Conservation (phyloP, 2,113 vertebrate species). For the Crotalus horridus region DNA sequence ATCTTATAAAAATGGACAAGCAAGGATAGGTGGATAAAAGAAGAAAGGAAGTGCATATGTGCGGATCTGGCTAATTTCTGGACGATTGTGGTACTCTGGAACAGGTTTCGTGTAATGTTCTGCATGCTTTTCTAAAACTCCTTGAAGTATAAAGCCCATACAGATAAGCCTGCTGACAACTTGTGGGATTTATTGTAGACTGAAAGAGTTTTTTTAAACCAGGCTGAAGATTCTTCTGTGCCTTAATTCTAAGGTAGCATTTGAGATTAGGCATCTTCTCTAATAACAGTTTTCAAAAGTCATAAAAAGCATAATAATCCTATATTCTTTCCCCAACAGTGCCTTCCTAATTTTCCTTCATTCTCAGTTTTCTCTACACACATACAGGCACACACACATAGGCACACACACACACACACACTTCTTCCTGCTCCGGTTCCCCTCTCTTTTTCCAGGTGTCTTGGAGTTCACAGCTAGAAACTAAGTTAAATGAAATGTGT, state of each 20-base stretch:
- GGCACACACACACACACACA: neutral
- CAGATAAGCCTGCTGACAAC: neutral
- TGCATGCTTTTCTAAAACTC: neutral
- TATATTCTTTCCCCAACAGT: neutral
- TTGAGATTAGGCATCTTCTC: neutral
- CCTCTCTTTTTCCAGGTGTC: neutral
- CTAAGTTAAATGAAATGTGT: conserved; percentile 24
- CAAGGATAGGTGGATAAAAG: neutral
- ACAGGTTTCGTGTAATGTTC: neutral
- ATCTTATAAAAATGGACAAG: neutral
- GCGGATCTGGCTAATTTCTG: neutral
- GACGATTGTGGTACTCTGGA: neutral
- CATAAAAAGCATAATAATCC: neutral
- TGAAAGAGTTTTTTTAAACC: neutral
- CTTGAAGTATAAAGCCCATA: neutral
- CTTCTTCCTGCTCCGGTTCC: neutral
- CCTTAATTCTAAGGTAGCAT: neutral
- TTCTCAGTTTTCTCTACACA: neutral
- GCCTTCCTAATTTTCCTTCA: neutral
- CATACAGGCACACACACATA: too few relatives aligned
- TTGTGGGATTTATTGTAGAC: too few relatives aligned
- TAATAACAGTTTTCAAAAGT: neutral
- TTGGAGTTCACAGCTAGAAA: neutral
- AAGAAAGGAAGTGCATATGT: neutral
- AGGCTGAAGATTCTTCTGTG: neutral